Base-by-base conservation (phyloP, 2,113 vertebrate genomes). In the Nasalis larvatus region DNA sequence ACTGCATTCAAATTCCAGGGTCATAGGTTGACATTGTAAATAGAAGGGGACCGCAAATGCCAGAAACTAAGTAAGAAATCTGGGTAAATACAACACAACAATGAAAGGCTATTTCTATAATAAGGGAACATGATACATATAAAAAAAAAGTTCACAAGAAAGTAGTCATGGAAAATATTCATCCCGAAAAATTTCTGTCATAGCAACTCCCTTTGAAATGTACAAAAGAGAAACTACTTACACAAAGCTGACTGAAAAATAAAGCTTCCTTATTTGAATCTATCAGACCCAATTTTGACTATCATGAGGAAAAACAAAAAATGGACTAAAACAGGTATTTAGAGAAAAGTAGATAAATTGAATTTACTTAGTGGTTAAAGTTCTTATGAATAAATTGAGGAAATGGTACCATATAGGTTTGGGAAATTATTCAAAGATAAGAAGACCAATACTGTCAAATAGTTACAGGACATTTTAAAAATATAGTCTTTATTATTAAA, bases 401-500 rank as follows among this genome's bases (percentile, higher is more conserved):
- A 58, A 82, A 49, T n/a, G 60, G 21, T 56, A n/a, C 27, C 27
- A 68, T 20, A 45, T 14, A 73, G 12, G 60, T 56, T 77, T 85
- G 18, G 35, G 49, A 37, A 20, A 47, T 58, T 47, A 63, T 74
- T 76, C 42, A 32, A 82, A 69, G 60, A 25, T 84, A 68, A 68
- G 69, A 54, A 73, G 37, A 23, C 45, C 23, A 85, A 56, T 11
- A 47, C 12, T 84, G 80, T 35, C 47, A 86, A 11, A 25, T 7
- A n/a, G 37, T 47, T n/a, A 56, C 30, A 54, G 45, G 56, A 35
- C n/a, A 66, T 21, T 42, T 74, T 30, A 68, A 47, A 47, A 1
- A 81, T 35, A 89, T 1, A 42, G 52, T 52, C 23, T 94, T 96
- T 90, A 86, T 78, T 66, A 90, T 81, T 86, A 77, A 86, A 86